Conservation (phyloP, 2,888 invertebrate species). For the Poecilus cupreus region DNA sequence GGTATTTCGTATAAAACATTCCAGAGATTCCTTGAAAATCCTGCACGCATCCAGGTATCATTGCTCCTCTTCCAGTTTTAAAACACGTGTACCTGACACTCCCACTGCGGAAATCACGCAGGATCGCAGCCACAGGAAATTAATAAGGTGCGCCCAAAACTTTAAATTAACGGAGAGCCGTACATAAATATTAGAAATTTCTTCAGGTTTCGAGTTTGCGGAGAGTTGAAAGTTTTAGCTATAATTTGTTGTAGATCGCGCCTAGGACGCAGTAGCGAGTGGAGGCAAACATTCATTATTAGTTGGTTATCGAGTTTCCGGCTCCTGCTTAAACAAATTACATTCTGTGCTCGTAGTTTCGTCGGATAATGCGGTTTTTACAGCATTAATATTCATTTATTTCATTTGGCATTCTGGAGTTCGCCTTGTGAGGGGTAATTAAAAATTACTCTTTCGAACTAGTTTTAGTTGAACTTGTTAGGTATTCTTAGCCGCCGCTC, state of each 20-base stretch:
- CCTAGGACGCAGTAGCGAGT: slow-evolving; percentile 6
- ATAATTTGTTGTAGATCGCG: slow-evolving; percentile 39
- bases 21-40: background rate
- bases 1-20: slow-evolving; percentile 12
- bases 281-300: slow-evolving; percentile 33
- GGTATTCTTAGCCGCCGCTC: background rate
- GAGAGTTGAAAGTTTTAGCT: background rate
- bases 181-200: slow-evolving; percentile 26
- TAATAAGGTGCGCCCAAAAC: slow-evolving; percentile 7
- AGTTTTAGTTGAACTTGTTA: slow-evolving; percentile 22
- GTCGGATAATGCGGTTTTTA: slow-evolving; percentile 36
- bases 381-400: slow-evolving; percentile 50
- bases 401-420: slow-evolving; percentile 35
- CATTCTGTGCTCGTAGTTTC: slow-evolving; percentile 33
- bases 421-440: slow-evolving; percentile 7
- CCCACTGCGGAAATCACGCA: slow-evolving; percentile 13
- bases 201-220: background rate
- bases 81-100: background rate
- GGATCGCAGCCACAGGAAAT: background rate
- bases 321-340: slow-evolving; percentile 34
- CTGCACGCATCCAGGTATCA: background rate
- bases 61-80: background rate
- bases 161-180: background rate
- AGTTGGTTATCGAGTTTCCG: slow-evolving; percentile 48
- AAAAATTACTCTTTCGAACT: slow-evolving; percentile 25